phyloP scores from a whole-genome alignment of 1,140 invertebrate species.

The Pseudomyrmex sp. region DNA sequence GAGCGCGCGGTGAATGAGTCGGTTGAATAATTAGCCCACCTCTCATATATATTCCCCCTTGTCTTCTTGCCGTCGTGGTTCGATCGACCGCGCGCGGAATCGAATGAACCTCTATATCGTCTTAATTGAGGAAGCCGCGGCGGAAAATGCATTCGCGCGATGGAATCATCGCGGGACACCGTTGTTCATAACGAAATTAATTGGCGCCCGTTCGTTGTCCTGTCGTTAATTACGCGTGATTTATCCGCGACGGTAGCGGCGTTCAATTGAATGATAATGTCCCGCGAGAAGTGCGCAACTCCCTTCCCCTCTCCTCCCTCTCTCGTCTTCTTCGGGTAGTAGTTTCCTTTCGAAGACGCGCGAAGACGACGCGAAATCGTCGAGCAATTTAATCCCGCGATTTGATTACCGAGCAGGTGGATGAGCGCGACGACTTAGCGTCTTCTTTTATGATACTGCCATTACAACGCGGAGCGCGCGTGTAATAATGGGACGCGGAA shows the following conservation, averaged over 20 bases:
- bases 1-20: constrained; percentile 27
- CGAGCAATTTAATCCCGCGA: constrained; percentile 56
- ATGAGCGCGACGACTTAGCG: constrained; percentile 59
- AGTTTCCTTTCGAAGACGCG: constrained; percentile 28
- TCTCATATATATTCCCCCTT: constrained; percentile 3
- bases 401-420: constrained; percentile 60
- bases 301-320: too few species aligned
- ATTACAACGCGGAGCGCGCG: constrained; percentile 35
- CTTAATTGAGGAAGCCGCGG: constrained; percentile 67
- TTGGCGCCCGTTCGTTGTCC: constrained; percentile 47
- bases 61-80: not conserved
- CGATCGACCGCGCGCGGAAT: constrained; percentile 59
- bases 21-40: constrained; percentile 60
- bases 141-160: constrained; percentile 58
- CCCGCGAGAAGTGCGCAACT: constrained; percentile 11
- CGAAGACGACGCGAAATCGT: constrained; percentile 57
- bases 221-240: constrained; percentile 56
- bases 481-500: constrained; percentile 35
- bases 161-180: constrained; percentile 15
- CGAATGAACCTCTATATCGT: constrained; percentile 56
- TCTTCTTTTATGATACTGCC: constrained; percentile 54
- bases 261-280: constrained; percentile 57
- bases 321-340: too few species aligned
- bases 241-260: constrained; percentile 51
- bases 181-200: constrained; percentile 61